A percentile compares a stretch with the other conserved stretches of the same genome.
Conservation (phyloP, 1,140 invertebrate species). For the Drosophila sulfurigaster region DNA sequence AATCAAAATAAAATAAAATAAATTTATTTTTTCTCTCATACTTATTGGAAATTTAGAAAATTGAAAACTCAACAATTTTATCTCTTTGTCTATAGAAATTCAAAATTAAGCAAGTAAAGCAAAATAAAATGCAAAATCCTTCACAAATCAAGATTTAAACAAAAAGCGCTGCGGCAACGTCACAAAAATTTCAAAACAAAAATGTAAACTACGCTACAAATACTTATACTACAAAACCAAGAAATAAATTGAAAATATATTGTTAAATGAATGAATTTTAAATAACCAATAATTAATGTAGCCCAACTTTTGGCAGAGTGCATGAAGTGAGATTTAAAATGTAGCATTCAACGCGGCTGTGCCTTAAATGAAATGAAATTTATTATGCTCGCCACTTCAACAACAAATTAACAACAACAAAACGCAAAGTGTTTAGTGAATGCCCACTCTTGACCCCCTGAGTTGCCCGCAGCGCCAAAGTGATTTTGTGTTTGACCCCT, state of each 20-base stretch:
- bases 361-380: slow-evolving; percentile 38
- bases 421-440: slow-evolving; percentile 56
- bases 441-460: slow-evolving; percentile 33
- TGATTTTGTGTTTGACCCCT: slow-evolving; percentile 60
- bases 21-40: background rate
- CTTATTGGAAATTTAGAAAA: background rate
- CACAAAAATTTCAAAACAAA: slow-evolving; percentile 34
- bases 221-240: slow-evolving; percentile 13
- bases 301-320: slow-evolving; percentile 34
- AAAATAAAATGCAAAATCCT: slow-evolving; percentile 5
- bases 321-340: slow-evolving; percentile 33
- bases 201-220: slow-evolving; percentile 23
- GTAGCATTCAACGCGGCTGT: slow-evolving; percentile 60
- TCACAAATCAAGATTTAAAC: slow-evolving; percentile 48
- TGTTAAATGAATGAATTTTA: slow-evolving; percentile 50
- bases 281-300: slow-evolving; percentile 16
- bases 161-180: slow-evolving; percentile 77
- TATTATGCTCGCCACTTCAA: background rate
- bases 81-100: slow-evolving; percentile 21
- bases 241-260: slow-evolving; percentile 38
- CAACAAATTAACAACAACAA: slow-evolving; percentile 16
- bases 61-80: slow-evolving; percentile 2
- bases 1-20: too few species aligned
- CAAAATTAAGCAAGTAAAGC: background rate
- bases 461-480: slow-evolving; percentile 75